Evolutionary conservation across 2,888 invertebrate genomes (phyloP), one percentile per base, ranked within the genome.

Genomic region (Drosophila neoperkinsi): DNA sequence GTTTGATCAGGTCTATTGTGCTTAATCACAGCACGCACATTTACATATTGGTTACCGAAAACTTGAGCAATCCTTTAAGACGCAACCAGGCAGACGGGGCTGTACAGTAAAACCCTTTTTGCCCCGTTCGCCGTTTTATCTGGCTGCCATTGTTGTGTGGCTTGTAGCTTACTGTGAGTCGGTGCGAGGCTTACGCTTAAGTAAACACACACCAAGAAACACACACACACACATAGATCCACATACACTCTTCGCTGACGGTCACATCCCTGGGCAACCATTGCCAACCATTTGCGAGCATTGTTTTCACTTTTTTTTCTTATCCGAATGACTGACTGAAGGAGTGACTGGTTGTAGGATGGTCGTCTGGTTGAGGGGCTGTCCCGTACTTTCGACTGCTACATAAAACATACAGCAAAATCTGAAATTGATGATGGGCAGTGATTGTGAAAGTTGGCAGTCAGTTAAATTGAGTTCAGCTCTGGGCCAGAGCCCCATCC

Each of bases 21-120:
- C 89, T 89, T 88, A 88, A 88, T 88, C 87, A 88, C 90, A 90
- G 90, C 87, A 90, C 90, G 87, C 90, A 88, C 87, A 88, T 88
- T 88, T 88, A 90, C 87, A 88, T 88, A 88, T 88, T 88, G 87
- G 87, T 88, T 90, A 88, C 86, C 86, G 73, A 84, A 86, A 90
- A 88, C 87, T 90, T 88, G 80, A 80, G 90, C 90, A 88, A 90
- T 88, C 87, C 90, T 86, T 90, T 86, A 88, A 90, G 89, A 82
- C 63, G 75, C 63, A 70, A 28, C 61, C 76, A 64, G 66, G 51
- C 64, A 62, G 62, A 61, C 49, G 38, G 34, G 57, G 43, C 71
- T 49, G 57, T 31, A 52, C 66, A 68, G 51, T 21, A 46, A 38
- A 76, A 81, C 79, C 84, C 87, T 77, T 84, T 83, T 84, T 75